These are phyloP conservation scores for Drosophila robusta DNA, from an alignment of 2,888 invertebrate species.

Conservation along the genomic window DNA sequence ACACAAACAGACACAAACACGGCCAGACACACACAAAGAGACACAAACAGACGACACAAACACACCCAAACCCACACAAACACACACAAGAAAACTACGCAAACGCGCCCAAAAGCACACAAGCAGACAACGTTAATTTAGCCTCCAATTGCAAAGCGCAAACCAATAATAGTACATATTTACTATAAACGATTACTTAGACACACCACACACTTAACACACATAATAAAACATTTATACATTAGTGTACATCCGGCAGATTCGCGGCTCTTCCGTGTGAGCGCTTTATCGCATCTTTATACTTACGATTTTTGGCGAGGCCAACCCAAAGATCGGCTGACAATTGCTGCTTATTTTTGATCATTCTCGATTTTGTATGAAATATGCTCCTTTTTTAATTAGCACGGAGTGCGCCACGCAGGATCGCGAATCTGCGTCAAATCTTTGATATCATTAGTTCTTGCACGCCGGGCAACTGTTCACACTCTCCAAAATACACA, in stretches of 20 bases:
- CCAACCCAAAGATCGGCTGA: slow-evolving; percentile 15
- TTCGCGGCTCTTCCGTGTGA: slow-evolving; percentile 1
- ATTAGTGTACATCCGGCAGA: slow-evolving; percentile 2
- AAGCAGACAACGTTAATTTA: slow-evolving; percentile 12
- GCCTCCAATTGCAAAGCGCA: slow-evolving; percentile 31
- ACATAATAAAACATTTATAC: not conserved
- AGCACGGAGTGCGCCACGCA: not conserved
- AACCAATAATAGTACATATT: slow-evolving; percentile 8
- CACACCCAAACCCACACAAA: slow-evolving; percentile 1
- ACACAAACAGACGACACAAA: not conserved
- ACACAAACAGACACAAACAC: slow-evolving; percentile 2
- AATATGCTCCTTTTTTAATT: not conserved
- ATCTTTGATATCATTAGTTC: slow-evolving; percentile 9
- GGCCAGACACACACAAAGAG: too few relatives aligned
- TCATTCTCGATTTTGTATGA: slow-evolving; percentile 3
- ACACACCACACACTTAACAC: not conserved
- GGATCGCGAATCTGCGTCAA: slow-evolving; percentile 18
- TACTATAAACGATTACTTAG: slow-evolving; percentile 11
- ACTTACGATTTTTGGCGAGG: slow-evolving; percentile 21
- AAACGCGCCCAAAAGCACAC: slow-evolving; percentile 12
- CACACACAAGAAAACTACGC: not conserved
- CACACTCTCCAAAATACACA: not conserved
- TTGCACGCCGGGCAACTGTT: slow-evolving; percentile 27
- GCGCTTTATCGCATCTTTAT: slow-evolving; percentile 1
- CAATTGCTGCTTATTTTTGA: not conserved